Evolutionary conservation across 2,797 vertebrate genomes (phyloP).

Genomic region (Semotilus atromaculatus): DNA sequence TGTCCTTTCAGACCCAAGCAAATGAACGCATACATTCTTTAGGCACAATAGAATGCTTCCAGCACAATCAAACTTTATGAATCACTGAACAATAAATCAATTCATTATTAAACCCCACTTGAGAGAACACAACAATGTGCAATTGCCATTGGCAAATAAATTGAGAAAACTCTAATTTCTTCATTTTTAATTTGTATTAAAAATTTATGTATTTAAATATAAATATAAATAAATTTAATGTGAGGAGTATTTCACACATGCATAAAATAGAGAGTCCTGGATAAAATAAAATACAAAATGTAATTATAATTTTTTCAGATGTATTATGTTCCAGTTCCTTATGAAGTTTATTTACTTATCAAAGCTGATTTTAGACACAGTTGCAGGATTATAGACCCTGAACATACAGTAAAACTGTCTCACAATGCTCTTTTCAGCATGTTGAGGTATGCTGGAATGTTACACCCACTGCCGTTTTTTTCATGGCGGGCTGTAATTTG

Average conservation of each 20-base stretch:
- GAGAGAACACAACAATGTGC: too few species aligned
- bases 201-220: not conserved
- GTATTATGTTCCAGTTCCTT: not conserved
- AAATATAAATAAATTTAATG: not conserved
- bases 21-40: too few species aligned
- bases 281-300: too few species aligned
- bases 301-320: fast-evolving
- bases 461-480: constrained; percentile 2
- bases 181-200: not conserved
- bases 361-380: not conserved
- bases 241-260: not conserved
- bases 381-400: not conserved
- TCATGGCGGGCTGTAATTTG: constrained; percentile 31
- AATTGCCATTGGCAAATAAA: not conserved
- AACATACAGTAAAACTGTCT: not conserved
- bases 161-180: not conserved
- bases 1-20: too few species aligned
- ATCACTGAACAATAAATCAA: too few species aligned
- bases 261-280: not conserved
- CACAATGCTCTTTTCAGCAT: not conserved
- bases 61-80: too few species aligned
- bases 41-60: too few species aligned
- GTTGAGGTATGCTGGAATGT: not conserved
- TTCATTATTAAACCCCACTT: too few species aligned
- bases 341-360: not conserved